Conservation (phyloP, 1,140 invertebrate genomes). For the Drosophila baimaii region DNA sequence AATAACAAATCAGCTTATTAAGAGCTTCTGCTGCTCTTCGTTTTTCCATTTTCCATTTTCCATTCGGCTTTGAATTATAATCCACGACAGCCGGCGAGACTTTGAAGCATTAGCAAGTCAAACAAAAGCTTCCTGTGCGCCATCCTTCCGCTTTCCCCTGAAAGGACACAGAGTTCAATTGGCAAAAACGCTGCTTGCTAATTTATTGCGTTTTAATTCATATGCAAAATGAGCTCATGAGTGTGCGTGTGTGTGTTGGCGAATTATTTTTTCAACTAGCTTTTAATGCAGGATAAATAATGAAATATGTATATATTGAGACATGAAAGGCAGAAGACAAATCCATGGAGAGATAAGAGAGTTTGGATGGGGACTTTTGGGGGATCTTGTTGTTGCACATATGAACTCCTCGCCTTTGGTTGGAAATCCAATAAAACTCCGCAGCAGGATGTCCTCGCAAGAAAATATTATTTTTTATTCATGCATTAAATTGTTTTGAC, state of each 20-base stretch:
- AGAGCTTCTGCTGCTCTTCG: constrained; percentile 48
- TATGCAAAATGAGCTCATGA: constrained; percentile 68
- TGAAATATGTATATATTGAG: constrained; percentile 56
- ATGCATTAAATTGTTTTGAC: constrained; percentile 83
- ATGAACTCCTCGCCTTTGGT: constrained; percentile 31
- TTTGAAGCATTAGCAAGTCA: constrained; percentile 60
- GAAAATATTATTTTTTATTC: constrained; percentile 77
- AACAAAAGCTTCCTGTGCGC: constrained; percentile 47
- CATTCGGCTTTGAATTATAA: constrained; percentile 32
- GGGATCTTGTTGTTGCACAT: constrained; percentile 43
- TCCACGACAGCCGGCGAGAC: constrained; percentile 37
- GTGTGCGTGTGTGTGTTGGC: constrained; percentile 32
- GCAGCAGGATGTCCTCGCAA: constrained; percentile 57
- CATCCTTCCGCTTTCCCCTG: constrained; percentile 5
- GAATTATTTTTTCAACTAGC: constrained; percentile 28
- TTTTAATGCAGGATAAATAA: constrained; percentile 77
- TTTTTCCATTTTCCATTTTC: constrained; percentile 30
- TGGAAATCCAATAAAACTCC: constrained; percentile 71
- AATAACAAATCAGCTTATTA: constrained; percentile 82
- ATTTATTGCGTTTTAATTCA: constrained; percentile 83
- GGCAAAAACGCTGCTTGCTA: constrained; percentile 59
- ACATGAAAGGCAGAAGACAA: constrained; percentile 50
- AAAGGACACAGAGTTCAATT: constrained; percentile 50
- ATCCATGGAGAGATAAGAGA: constrained; percentile 23
- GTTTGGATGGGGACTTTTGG: neutral